Percentiles rank a stretch among this genome's conserved stretches.
phyloP scores from a whole-genome alignment of 1,140 invertebrate genomes.

The Drosophila cardini region DNA sequence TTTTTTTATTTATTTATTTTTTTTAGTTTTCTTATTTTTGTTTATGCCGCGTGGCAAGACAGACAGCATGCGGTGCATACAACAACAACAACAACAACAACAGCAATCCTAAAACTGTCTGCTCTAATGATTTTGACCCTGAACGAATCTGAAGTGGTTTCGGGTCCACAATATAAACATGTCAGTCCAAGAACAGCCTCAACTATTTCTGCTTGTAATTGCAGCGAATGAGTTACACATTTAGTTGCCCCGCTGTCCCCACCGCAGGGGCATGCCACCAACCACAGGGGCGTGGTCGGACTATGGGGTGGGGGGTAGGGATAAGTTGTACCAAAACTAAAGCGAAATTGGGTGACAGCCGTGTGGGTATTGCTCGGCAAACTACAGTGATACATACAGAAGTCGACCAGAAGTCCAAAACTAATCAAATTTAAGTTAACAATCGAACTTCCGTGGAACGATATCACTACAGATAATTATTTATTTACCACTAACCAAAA shows the following conservation, averaged over 20 bases:
- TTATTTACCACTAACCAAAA: too few relatives aligned
- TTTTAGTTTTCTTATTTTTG: constrained; percentile 32
- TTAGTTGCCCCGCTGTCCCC: constrained; percentile 25
- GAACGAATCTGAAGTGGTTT: constrained; percentile 74
- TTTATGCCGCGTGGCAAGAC: constrained; percentile 53
- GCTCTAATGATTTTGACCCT: constrained; percentile 72
- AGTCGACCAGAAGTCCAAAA: background rate
- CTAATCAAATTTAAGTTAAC: background rate
- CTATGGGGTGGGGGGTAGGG: background rate
- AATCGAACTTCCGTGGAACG: background rate
- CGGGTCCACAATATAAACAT: constrained; percentile 58
- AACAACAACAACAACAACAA: constrained; percentile 10
- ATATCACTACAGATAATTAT: too few relatives aligned
- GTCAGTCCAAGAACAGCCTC: constrained; percentile 19
- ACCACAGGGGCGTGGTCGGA: background rate
- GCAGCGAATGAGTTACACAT: constrained; percentile 50
- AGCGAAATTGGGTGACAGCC: background rate
- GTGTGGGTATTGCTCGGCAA: background rate
- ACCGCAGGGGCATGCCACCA: background rate
- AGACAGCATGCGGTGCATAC: constrained; percentile 47
- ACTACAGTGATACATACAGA: background rate
- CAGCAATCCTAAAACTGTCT: constrained; percentile 28
- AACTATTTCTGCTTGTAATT: constrained; percentile 53
- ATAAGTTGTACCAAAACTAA: background rate
- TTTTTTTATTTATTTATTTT: background rate